Evolutionary conservation across 1,140 invertebrate genomes (phyloP).

Genomic region (Propsilocerus akamusi): DNA sequence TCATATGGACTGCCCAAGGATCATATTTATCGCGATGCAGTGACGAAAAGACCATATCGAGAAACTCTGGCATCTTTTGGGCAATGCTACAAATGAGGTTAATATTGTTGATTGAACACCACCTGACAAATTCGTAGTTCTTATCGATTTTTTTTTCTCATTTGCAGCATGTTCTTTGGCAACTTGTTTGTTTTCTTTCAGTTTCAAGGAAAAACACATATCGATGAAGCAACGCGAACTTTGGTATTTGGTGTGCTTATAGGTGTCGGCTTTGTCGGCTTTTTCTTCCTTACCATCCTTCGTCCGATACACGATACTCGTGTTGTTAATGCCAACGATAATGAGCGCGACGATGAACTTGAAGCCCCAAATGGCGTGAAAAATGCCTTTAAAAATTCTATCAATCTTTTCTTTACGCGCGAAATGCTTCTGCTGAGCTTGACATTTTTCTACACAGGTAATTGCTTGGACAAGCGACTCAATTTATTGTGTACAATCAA

Average conservation of each 20-base stretch:
- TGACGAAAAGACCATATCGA: constrained; percentile 62
- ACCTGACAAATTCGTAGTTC: background rate
- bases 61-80: constrained; percentile 93
- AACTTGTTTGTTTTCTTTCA: constrained; percentile 86
- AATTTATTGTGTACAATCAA: too few species aligned
- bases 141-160: constrained; percentile 8
- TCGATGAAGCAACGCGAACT: constrained; percentile 42
- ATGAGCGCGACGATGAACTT: constrained; percentile 29
- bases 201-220: constrained; percentile 54
- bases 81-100: constrained; percentile 80
- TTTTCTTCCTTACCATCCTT: constrained; percentile 44
- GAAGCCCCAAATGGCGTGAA: constrained; percentile 34
- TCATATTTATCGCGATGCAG: constrained; percentile 87
- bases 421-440: constrained; percentile 72
- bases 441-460: constrained; percentile 80
- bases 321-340: constrained; percentile 29
- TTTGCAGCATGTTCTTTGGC: constrained; percentile 73
- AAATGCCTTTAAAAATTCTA: constrained; percentile 51
- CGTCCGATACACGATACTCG: constrained; percentile 34
- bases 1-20: constrained; percentile 84
- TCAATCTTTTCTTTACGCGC: constrained; percentile 53
- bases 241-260: constrained; percentile 60
- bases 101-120: constrained; percentile 8
- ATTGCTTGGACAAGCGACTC: too few species aligned
- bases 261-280: constrained; percentile 43